Percentiles rank a stretch among this genome's conserved stretches.
These are phyloP conservation scores for Pelecanoides urinatrix DNA, from an alignment of 2,113 vertebrate genomes.

Conservation along the genomic window DNA sequence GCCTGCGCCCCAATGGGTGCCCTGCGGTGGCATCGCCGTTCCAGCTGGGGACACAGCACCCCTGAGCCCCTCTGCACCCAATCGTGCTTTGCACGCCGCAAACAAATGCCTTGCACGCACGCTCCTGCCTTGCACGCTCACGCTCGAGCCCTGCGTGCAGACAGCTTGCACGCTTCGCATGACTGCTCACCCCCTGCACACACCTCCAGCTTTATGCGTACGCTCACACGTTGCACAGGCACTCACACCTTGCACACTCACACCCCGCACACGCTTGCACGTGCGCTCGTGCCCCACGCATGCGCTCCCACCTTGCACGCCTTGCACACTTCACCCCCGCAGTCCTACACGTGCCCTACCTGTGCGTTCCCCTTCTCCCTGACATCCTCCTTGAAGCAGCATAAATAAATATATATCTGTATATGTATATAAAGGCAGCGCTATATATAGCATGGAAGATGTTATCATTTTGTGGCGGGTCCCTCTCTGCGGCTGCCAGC, in stretches of 20 bases:
- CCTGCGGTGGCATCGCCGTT: accelerated
- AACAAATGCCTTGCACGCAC: accelerated
- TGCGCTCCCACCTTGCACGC: accelerated
- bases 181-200: neutral
- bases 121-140: accelerated
- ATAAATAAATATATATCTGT: neutral
- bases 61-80: neutral
- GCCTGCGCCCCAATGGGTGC: accelerated
- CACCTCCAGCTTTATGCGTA: neutral
- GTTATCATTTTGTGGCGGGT: neutral
- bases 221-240: too few species aligned
- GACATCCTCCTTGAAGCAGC: neutral
- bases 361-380: neutral
- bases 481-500: neutral
- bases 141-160: accelerated
- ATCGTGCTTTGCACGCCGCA: neutral
- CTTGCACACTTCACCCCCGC: accelerated
- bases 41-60: neutral
- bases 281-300: accelerated
- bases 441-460: neutral
- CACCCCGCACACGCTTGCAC: neutral
- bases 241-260: neutral
- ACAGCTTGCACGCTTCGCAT: accelerated
- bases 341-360: neutral
- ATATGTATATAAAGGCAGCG: neutral